Conservation (phyloP, 2,113 vertebrate genomes). For the Anseranas semipalmata region DNA sequence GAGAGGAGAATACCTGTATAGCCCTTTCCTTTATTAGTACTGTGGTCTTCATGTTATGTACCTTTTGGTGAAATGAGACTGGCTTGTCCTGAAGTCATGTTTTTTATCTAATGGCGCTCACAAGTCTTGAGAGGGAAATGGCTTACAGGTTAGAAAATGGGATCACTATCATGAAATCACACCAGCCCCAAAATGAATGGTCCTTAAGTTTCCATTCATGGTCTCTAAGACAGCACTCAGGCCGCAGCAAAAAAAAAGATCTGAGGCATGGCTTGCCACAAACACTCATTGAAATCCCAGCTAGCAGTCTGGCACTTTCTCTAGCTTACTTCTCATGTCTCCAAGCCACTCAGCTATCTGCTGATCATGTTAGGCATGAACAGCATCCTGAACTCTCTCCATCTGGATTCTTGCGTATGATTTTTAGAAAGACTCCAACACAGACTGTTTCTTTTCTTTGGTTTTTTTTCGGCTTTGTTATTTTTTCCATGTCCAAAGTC, state of each 20-base stretch:
- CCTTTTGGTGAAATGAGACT: not conserved
- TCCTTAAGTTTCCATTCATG: constrained; percentile 61
- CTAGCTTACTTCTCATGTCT: constrained; percentile 10
- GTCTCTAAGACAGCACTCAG: constrained; percentile 36
- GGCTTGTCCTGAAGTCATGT: not conserved
- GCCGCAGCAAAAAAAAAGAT: constrained; percentile 4
- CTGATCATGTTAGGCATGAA: constrained; percentile 42
- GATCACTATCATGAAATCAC: constrained; percentile 15
- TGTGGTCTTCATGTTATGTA: not conserved
- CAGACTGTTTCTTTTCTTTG: constrained; percentile 32
- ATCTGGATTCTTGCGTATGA: constrained; percentile 52
- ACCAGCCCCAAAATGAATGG: constrained; percentile 38
- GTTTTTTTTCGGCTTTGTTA: constrained; percentile 52
- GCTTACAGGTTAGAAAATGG: constrained; percentile 52
- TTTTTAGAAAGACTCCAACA: constrained; percentile 66
- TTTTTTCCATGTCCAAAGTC: constrained; percentile 47
- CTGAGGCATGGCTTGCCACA: constrained; percentile 49
- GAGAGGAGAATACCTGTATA: not conserved
- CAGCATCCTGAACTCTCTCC: constrained; percentile 35
- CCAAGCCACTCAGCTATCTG: constrained; percentile 64
- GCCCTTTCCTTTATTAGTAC: not conserved
- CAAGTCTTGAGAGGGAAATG: constrained; percentile 1
- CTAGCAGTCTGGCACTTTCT: constrained; percentile 40
- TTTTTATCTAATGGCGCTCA: not conserved
- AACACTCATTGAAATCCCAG: constrained; percentile 57